A percentile compares a stretch with the other conserved stretches of the same genome.
These are phyloP conservation scores for Parnassius glacialis DNA, from an alignment of 2,888 invertebrate genomes.

Conservation along the genomic window DNA sequence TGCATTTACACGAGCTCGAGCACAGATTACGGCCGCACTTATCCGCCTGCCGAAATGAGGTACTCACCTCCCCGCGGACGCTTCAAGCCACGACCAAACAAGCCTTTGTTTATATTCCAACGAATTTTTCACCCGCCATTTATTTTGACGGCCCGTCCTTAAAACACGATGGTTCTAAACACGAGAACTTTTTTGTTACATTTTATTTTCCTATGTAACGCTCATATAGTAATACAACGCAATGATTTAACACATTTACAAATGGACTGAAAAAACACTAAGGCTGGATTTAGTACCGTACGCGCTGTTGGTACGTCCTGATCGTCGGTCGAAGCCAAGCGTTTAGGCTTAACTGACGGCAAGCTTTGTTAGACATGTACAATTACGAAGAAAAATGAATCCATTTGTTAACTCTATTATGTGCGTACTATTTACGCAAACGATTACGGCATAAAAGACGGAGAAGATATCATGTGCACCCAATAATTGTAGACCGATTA, in stretches of 20 bases:
- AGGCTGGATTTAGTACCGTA: too few species aligned
- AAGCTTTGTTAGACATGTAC: too few species aligned
- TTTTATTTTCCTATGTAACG: not conserved
- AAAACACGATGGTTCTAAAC: constrained; percentile 44
- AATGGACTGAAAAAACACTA: too few species aligned
- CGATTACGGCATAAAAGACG: too few species aligned
- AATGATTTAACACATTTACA: constrained; percentile 9
- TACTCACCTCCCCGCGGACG: constrained; percentile 43
- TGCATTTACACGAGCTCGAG: constrained; percentile 79
- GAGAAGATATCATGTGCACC: too few species aligned
- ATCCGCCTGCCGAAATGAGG: constrained; percentile 74
- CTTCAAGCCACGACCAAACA: constrained; percentile 57
- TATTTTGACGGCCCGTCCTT: constrained; percentile 68
- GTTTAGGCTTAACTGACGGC: too few species aligned
- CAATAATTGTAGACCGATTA: too few species aligned
- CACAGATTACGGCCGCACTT: constrained; percentile 78
- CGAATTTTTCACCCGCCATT: constrained; percentile 74
- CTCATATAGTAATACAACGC: not conserved
- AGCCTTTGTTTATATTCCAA: constrained; percentile 74
- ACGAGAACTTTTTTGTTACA: not conserved
- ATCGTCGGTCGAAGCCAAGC: too few species aligned
- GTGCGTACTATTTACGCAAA: too few species aligned
- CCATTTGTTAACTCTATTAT: too few species aligned
- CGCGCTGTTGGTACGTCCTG: too few species aligned
- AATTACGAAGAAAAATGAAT: too few species aligned